A percentile compares a stretch with the other conserved stretches of the same genome.
Evolutionary conservation across 2,888 invertebrate genomes (phyloP).

Genomic region (Pristionchus japonicus): DNA sequence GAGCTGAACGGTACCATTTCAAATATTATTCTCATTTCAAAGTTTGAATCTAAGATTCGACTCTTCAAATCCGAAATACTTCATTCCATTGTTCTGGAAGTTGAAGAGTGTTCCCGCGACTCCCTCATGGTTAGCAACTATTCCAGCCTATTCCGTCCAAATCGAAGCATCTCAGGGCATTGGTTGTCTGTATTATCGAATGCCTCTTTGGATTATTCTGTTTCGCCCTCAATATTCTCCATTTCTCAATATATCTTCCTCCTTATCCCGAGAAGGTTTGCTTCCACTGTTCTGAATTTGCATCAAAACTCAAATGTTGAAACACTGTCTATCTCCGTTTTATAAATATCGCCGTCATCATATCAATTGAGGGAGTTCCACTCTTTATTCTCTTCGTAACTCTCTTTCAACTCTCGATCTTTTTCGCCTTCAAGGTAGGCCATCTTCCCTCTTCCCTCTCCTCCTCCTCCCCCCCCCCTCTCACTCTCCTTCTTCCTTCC

Average conservation of each 20-base stretch:
- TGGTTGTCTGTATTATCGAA: slow-evolving; percentile 71
- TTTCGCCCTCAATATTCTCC: slow-evolving; percentile 67
- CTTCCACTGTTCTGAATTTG: too few relatives aligned
- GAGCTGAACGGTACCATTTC: slow-evolving; percentile 60
- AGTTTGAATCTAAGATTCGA: slow-evolving; percentile 53
- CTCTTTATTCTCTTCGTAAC: slow-evolving; percentile 67
- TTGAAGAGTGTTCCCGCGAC: slow-evolving; percentile 68
- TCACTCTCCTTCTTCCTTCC: background rate
- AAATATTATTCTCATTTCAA: background rate
- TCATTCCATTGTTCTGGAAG: slow-evolving; percentile 72
- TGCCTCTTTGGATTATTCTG: slow-evolving; percentile 66
- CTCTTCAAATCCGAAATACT: slow-evolving; percentile 60
- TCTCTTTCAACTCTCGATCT: slow-evolving; percentile 68
- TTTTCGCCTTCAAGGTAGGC: slow-evolving; percentile 71
- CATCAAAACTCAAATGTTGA: too few relatives aligned
- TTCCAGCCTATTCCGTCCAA: background rate
- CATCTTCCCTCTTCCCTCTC: background rate
- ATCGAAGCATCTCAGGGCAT: slow-evolving; percentile 63
- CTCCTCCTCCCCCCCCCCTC: background rate
- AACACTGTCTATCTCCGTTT: too few relatives aligned
- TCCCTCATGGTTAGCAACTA: slow-evolving; percentile 63
- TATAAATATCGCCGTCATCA: too few relatives aligned
- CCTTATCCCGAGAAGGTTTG: slow-evolving; percentile 54
- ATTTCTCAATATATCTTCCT: slow-evolving; percentile 67
- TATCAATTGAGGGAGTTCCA: slow-evolving; percentile 58